Base-by-base conservation (phyloP, 2,888 invertebrate genomes). In the Diaperis boleti region DNA sequence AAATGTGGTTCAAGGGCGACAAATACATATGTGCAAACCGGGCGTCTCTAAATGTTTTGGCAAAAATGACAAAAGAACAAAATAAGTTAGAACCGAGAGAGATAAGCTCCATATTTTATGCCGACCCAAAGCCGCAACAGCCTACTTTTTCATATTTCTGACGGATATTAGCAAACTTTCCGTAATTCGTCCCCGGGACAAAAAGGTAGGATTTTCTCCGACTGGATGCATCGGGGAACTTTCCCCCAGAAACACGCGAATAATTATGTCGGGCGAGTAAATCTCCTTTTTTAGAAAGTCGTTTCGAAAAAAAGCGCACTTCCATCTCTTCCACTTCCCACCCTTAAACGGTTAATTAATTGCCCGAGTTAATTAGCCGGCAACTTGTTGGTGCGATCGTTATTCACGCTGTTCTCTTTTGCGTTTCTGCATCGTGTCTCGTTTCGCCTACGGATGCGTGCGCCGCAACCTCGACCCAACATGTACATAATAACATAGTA, bases 281-380 rank as follows among this genome's bases (percentile, higher is more conserved):
- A 5, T 6, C 26, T 3, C 26, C 26, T 26, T 26, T 26, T 5
- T 5, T 26, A 5, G 26, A 26, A n/a, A 2, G 26, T 26, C 26
- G 26, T 5, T 26, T 5, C 11, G 11, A 47, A 33, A 31, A 47
- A 47, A 29, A 31, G 22, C 20, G 11, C 15, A 44, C 10, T 26
- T 10, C 17, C 44, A 26, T 26, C 20, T n/a, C n/a, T n/a, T n/a
- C 10, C 4, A 26, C 11, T n/a, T 14, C 13, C 39, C 52, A 35
- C 39, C 55, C 33, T 61, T 64, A 63, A 66, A 59, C 57, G 65
- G 64, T 50, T 67, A 70, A 68, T 70, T 70, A 70, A 70, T 67
- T 62, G 61, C 54, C 60, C 59, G 44, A 33, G 54, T 62, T 68
- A 70, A 70, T 68, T 67, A 68, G 49, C 55, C 54, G 65, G 47